phyloP scores from a whole-genome alignment of 2,797 vertebrate species.

The Orientallactaga sibirica region DNA sequence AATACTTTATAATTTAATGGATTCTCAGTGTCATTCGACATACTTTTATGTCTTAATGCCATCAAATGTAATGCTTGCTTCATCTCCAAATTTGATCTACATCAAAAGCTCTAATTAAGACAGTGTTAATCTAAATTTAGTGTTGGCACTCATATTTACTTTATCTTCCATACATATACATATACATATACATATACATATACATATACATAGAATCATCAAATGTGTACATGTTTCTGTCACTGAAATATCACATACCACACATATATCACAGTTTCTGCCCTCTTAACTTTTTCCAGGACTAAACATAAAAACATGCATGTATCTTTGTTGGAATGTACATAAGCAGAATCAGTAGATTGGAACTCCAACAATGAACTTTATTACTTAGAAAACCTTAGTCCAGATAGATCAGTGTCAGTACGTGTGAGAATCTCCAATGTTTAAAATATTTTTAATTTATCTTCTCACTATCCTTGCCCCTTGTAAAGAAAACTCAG shows the following conservation, averaged over 20 bases:
- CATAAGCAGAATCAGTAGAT: neutral
- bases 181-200: neutral
- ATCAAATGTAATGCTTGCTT: neutral
- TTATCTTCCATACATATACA: neutral
- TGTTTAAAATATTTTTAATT: neutral
- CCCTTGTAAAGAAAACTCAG: neutral
- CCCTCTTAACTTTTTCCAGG: neutral
- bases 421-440: neutral
- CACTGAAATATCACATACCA: neutral
- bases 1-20: conserved; percentile 18
- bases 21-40: neutral
- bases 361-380: neutral
- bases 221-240: neutral
- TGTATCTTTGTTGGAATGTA: neutral
- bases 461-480: neutral
- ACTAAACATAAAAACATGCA: neutral
- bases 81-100: neutral
- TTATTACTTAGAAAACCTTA: conserved; percentile 13
- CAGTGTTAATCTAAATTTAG: neutral
- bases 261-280: neutral
- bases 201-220: neutral
- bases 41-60: neutral
- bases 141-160: neutral
- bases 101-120: neutral
- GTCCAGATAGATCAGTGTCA: neutral